Conservation (phyloP, 2,113 vertebrate species). For the Paratilapia polleni region DNA sequence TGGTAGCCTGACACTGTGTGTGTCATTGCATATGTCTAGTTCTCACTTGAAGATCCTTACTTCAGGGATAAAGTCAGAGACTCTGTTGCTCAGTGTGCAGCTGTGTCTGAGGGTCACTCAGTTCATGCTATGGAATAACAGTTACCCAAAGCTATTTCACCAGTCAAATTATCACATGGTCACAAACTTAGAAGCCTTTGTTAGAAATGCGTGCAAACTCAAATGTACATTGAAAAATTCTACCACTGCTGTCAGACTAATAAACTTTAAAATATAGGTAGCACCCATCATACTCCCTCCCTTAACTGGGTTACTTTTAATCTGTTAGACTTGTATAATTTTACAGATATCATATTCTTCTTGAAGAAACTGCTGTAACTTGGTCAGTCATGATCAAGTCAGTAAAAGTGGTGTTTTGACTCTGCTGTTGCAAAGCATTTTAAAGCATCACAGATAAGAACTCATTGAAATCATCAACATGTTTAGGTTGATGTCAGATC, state of each 20-base stretch:
- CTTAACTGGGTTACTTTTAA: neutral
- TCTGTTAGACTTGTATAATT: neutral
- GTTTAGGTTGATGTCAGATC: neutral
- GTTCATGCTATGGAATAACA: slow-evolving; percentile 34
- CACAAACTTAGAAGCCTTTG: neutral
- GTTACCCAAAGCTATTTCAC: neutral
- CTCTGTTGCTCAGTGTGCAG: slow-evolving; percentile 26
- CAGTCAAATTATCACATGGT: neutral
- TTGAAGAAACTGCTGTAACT: neutral
- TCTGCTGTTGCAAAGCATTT: neutral
- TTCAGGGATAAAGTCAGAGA: slow-evolving; percentile 20
- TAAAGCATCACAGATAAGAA: neutral
- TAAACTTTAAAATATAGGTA: too few species aligned
- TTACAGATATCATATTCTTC: neutral
- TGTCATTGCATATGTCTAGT: slow-evolving; percentile 16
- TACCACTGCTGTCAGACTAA: neutral
- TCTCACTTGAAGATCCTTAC: slow-evolving; percentile 14
- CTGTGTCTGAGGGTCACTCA: slow-evolving; percentile 29
- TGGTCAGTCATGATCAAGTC: neutral
- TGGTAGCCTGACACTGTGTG: neutral
- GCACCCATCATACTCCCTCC: neutral
- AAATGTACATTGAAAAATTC: too few species aligned
- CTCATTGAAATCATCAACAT: neutral
- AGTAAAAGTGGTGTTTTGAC: neutral
- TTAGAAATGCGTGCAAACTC: neutral